phyloP scores from a whole-genome alignment of 2,797 vertebrate species.

The Takifugu rubripes region DNA sequence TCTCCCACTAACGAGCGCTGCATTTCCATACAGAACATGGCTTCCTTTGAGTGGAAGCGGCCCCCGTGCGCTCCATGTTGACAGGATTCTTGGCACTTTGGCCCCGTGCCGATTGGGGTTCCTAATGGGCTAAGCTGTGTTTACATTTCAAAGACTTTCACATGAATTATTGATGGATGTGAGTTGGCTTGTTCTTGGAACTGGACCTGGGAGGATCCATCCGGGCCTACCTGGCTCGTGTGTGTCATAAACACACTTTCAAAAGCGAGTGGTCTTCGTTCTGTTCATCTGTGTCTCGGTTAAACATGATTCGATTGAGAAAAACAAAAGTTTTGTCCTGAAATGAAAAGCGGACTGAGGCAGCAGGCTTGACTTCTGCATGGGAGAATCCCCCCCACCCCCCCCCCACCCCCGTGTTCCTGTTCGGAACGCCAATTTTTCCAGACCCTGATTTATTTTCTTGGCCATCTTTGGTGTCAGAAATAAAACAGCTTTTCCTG shows the following conservation, averaged over 20 bases:
- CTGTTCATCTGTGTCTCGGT: neutral
- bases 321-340: neutral
- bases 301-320: conserved; percentile 6
- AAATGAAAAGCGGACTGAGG: neutral
- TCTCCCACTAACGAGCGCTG: conserved; percentile 58
- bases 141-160: conserved; percentile 68
- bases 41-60: conserved; percentile 14
- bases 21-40: conserved; percentile 48
- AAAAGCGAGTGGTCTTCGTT: neutral
- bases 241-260: too few species aligned
- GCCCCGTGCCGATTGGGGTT: conserved; percentile 47
- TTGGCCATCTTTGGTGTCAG: conserved; percentile 63
- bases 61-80: conserved; percentile 10
- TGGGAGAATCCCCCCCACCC: conserved; percentile 44
- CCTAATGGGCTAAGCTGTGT: conserved; percentile 68
- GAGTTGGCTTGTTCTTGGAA: conserved; percentile 61
- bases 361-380: conserved; percentile 39
- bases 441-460: conserved; percentile 60
- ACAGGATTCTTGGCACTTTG: conserved; percentile 35
- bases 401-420: conserved; percentile 35
- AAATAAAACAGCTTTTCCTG: conserved; percentile 56
- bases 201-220: conserved; percentile 60
- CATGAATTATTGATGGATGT: conserved; percentile 74
- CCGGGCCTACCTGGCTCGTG: conserved; percentile 28
- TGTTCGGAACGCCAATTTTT: conserved; percentile 61